Base-by-base conservation (phyloP, 2,797 vertebrate species). In the Pseudotriccus pelzelni region DNA sequence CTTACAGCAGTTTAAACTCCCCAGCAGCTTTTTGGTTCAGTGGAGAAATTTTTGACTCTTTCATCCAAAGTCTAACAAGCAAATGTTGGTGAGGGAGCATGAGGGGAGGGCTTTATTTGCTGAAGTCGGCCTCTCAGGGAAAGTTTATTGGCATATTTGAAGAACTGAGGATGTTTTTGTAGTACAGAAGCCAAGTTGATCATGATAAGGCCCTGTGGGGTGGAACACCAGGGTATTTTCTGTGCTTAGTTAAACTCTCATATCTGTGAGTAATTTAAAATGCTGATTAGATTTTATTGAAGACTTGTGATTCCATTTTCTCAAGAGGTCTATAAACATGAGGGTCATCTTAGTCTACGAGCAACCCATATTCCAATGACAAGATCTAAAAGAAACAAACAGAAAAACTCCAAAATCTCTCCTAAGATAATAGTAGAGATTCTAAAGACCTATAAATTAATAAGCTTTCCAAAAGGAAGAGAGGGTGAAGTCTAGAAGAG, bases 121-220 rank as follows among this genome's bases (percentile, higher is more conserved):
- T 76, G 37, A 79, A 86, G 37, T 59, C 49, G 92, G 80, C 46
- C 77, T 91, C 70, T 78, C 41, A 66, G 22, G 67, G 67, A 41
- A 94, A 87, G 70, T 80, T 93, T 79, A 82, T 17, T 84, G 83
- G 76, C 39, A 28, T 82, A 91, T 82, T 82, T 94, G 90, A 91
- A 94, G 80, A 95, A 62, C 53, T 66, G 46, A 94, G 90, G 93
- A 96, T 95, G 84, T 96, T 95, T 93, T 92, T 84, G 56, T 94
- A 92, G 93, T 34, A 72, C 56, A 90, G 85, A 89, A 96, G 88
- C 84, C 94, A 94, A 95, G n/a, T 0, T 56, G 75, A 94, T 78
- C 13, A 4, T 0, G 50, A 58, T 94, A 95, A 91, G 88, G 85
- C 52, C 78, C 73, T 67, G 59, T 87, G 70, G 64, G 83, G 87